phyloP scores from a whole-genome alignment of 2,113 vertebrate genomes.

The Oryzias javanicus region DNA sequence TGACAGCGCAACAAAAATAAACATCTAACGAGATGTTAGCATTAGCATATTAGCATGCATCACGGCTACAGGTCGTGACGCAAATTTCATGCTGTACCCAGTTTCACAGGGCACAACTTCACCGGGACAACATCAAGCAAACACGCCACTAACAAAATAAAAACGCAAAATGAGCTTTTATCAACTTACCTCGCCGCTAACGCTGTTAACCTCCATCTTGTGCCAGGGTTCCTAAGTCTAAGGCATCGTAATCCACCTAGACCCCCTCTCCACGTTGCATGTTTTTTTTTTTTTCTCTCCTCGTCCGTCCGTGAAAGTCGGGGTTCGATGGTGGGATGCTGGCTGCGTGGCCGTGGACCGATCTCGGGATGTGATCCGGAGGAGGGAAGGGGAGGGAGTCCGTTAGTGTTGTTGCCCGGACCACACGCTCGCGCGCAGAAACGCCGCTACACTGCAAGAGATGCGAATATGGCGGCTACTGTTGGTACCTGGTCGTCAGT shows the following conservation, averaged over 20 bases:
- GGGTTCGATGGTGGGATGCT: conserved; percentile 18
- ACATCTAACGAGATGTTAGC: conserved; percentile 69
- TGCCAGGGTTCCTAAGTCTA: conserved; percentile 80
- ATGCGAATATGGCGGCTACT: conserved; percentile 84
- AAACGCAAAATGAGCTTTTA: conserved; percentile 2
- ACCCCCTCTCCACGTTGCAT: conserved; percentile 74
- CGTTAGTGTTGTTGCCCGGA: conserved; percentile 54
- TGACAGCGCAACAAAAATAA: conserved; percentile 54
- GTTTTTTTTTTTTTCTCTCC: conserved; percentile 20
- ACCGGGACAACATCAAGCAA: conserved; percentile 20
- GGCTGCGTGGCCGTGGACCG: conserved; percentile 25
- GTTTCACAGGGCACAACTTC: conserved; percentile 33
- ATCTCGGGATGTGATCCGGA: conserved; percentile 19
- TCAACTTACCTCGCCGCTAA: conserved; percentile 77
- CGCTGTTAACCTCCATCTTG: conserved; percentile 88
- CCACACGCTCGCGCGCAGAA: conserved; percentile 56
- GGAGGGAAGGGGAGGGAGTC: conserved; percentile 25
- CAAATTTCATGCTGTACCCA: conserved; percentile 27
- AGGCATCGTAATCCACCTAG: conserved; percentile 81
- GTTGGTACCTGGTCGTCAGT: conserved; percentile 75
- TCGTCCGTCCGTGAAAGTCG: conserved; percentile 47
- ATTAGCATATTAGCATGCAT: conserved; percentile 66
- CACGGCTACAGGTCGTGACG: conserved; percentile 65
- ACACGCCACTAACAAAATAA: neutral
- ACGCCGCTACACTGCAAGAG: conserved; percentile 71